Evolutionary conservation across 2,888 invertebrate genomes (phyloP).

Genomic region (Epirrhoe tristata): DNA sequence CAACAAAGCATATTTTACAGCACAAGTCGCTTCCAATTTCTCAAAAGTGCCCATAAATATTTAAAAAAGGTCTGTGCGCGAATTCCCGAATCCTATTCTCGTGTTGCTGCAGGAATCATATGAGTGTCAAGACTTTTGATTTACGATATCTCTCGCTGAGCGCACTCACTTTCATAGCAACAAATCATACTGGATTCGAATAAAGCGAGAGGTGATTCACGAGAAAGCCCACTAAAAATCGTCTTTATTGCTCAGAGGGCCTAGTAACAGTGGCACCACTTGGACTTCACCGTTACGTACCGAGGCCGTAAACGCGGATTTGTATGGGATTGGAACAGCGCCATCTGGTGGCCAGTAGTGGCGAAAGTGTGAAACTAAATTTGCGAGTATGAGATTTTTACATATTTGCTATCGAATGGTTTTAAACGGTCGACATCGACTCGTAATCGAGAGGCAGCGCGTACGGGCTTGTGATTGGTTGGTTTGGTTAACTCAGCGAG

Average conservation of each 20-base stretch:
- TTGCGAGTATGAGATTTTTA: too few species aligned
- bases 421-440: too few species aligned
- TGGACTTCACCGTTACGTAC: too few species aligned
- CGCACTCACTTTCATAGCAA: constrained; percentile 68
- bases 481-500: too few species aligned
- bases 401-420: too few species aligned
- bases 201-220: constrained; percentile 65
- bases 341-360: too few species aligned
- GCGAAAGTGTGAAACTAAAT: too few species aligned
- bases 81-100: constrained; percentile 46
- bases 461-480: too few species aligned
- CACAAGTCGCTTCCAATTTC: constrained; percentile 36
- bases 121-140: constrained; percentile 71
- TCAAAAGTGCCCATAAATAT: constrained; percentile 45
- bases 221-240: constrained; percentile 67
- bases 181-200: constrained; percentile 62
- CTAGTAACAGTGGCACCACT: too few species aligned
- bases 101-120: constrained; percentile 47
- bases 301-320: too few species aligned
- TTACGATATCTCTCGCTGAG: constrained; percentile 77
- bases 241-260: constrained; percentile 73
- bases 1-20: constrained; percentile 39
- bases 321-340: too few species aligned
- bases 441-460: too few species aligned
- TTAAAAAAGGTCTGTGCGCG: constrained; percentile 46